Evolutionary conservation across 1,140 invertebrate species (phyloP).

Genomic region (Planococcus citri): DNA sequence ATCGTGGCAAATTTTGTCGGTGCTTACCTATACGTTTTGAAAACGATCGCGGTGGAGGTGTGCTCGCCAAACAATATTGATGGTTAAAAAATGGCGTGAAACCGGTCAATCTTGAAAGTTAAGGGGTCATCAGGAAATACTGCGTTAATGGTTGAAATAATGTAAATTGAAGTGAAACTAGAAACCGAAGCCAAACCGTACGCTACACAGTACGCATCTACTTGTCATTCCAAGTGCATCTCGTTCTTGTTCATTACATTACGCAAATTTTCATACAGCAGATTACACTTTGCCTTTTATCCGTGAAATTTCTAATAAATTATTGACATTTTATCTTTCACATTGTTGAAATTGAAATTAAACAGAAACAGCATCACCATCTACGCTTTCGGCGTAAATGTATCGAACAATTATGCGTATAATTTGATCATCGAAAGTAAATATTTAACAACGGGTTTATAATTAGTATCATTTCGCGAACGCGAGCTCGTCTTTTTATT

Average conservation of each 20-base stretch:
- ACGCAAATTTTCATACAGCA: background rate
- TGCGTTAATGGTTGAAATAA: background rate
- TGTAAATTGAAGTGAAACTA: background rate
- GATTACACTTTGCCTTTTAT: background rate
- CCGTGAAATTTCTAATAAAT: constrained; percentile 7
- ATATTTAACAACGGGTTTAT: background rate
- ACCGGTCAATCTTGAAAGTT: background rate
- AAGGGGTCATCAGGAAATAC: constrained; percentile 1
- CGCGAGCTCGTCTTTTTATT: too few species aligned
- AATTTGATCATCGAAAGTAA: background rate
- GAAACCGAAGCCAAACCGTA: background rate
- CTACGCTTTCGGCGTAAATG: background rate
- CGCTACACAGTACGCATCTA: background rate
- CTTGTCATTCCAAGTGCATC: background rate
- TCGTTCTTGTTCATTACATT: background rate
- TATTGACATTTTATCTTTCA: background rate
- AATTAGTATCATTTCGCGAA: too few species aligned
- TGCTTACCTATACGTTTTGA: background rate
- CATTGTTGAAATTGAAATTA: background rate
- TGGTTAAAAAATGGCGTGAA: background rate
- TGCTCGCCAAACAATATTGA: background rate
- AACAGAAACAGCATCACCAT: background rate
- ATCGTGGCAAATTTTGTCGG: too few species aligned
- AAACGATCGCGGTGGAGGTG: too few species aligned
- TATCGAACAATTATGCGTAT: background rate